Conservation (phyloP, 2,797 vertebrate species). For the Labeo calbasu region DNA sequence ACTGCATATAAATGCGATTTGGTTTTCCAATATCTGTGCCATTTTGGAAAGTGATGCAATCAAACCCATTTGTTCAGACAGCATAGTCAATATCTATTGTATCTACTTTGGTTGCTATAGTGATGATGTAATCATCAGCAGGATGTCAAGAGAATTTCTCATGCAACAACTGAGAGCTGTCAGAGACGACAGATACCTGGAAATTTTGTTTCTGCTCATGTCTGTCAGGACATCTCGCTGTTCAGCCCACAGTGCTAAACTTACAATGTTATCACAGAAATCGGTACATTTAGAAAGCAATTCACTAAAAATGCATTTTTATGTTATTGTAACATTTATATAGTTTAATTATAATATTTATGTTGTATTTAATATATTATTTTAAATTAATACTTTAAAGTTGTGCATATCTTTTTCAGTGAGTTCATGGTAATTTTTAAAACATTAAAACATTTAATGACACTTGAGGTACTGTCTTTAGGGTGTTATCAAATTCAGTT, state of each 20-base stretch:
- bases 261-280: background rate
- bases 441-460: background rate
- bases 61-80: background rate
- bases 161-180: constrained; percentile 11
- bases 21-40: background rate
- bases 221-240: background rate
- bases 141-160: constrained; percentile 8
- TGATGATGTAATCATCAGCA: constrained; percentile 13
- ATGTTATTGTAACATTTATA: background rate
- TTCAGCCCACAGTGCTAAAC: background rate
- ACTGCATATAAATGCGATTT: background rate
- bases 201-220: background rate
- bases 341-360: background rate
- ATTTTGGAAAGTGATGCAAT: background rate
- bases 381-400: background rate
- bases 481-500: no score
- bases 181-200: background rate
- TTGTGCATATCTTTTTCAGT: no score
- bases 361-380: background rate
- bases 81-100: constrained; percentile 4
- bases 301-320: background rate
- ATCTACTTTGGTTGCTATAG: background rate
- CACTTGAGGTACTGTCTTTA: background rate
- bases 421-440: background rate
- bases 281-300: background rate